Evolutionary conservation across 2,888 invertebrate genomes (phyloP).

Genomic region (Lepas anatifera): DNA sequence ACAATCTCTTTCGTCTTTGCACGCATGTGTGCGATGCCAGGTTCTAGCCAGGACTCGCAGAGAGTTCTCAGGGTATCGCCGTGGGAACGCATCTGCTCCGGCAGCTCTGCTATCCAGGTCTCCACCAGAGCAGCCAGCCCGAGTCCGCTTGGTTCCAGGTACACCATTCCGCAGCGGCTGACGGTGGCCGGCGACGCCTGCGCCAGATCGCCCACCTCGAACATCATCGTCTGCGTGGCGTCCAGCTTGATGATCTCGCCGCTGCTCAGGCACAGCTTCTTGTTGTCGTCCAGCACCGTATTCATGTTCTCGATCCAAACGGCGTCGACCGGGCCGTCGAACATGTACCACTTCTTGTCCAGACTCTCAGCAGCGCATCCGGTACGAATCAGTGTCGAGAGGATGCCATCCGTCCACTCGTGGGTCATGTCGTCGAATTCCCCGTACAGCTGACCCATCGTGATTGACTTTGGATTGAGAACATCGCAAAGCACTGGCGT

Average conservation of each 20-base stretch:
- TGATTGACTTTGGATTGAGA: slow-evolving; percentile 84
- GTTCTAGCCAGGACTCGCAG: slow-evolving; percentile 17
- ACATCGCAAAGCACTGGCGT: slow-evolving; percentile 52
- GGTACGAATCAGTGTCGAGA: slow-evolving; percentile 46
- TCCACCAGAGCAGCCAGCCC: slow-evolving; percentile 40
- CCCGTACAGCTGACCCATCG: slow-evolving; percentile 84
- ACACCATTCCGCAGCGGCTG: slow-evolving; percentile 91
- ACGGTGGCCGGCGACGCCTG: slow-evolving; percentile 80
- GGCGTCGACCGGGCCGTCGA: slow-evolving; percentile 86
- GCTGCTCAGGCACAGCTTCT: slow-evolving; percentile 93
- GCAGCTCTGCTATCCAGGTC: slow-evolving; percentile 68
- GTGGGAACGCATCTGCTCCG: slow-evolving; percentile 54
- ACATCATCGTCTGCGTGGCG: slow-evolving; percentile 81
- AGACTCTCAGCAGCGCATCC: slow-evolving; percentile 55
- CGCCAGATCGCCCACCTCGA: slow-evolving; percentile 84
- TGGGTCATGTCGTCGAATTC: slow-evolving; percentile 83
- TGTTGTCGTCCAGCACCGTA: slow-evolving; percentile 89
- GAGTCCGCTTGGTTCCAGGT: slow-evolving; percentile 69
- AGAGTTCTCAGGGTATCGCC: slow-evolving; percentile 35
- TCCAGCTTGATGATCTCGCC: slow-evolving; percentile 80
- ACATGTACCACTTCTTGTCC: slow-evolving; percentile 74
- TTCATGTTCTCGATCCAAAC: slow-evolving; percentile 88
- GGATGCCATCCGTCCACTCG: slow-evolving; percentile 71
- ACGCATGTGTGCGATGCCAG: slow-evolving; percentile 1
- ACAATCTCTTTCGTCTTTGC: background rate